phyloP scores from a whole-genome alignment of 2,797 vertebrate species.

The Syngnathus rostellatus region DNA sequence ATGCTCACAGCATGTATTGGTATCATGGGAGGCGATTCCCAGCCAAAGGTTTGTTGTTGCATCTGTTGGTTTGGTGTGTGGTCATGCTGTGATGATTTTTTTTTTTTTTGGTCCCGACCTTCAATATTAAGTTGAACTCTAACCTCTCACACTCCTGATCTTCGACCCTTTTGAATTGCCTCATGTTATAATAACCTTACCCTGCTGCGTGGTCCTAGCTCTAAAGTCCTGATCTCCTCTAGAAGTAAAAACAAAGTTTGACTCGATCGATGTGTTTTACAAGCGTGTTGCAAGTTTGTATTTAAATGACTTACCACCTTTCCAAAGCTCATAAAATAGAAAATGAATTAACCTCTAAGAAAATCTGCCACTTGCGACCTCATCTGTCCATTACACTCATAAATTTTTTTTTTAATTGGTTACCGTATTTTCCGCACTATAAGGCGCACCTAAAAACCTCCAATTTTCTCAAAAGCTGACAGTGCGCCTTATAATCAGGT shows the following conservation, averaged over 20 bases:
- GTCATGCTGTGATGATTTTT: slow-evolving; percentile 16
- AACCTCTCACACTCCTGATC: slow-evolving; percentile 32
- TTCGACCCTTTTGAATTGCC: slow-evolving; percentile 29
- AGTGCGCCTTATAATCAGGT: too few relatives aligned
- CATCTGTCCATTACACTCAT: too few relatives aligned
- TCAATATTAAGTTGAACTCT: slow-evolving; percentile 24
- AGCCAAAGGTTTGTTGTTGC: slow-evolving; percentile 12
- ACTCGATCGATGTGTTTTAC: background rate
- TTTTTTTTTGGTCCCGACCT: slow-evolving; percentile 14
- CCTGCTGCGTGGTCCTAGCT: slow-evolving; percentile 29
- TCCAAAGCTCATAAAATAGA: too few relatives aligned
- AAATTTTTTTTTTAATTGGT: too few relatives aligned
- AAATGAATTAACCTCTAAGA: too few relatives aligned
- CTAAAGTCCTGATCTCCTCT: background rate
- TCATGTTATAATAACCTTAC: slow-evolving; percentile 13
- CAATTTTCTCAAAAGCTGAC: too few relatives aligned
- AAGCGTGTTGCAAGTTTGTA: too few relatives aligned
- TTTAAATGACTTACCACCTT: too few relatives aligned
- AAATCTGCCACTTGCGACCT: too few relatives aligned
- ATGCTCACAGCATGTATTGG: slow-evolving; percentile 35
- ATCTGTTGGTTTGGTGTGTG: slow-evolving; percentile 13
- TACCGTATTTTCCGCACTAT: too few relatives aligned
- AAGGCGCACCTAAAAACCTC: too few relatives aligned
- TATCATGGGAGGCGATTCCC: slow-evolving; percentile 11
- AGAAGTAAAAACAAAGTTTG: background rate